Evolutionary conservation across 1,140 invertebrate species (phyloP), one percentile per base, ranked within the genome.

Genomic region (Ceratina calcarata): DNA sequence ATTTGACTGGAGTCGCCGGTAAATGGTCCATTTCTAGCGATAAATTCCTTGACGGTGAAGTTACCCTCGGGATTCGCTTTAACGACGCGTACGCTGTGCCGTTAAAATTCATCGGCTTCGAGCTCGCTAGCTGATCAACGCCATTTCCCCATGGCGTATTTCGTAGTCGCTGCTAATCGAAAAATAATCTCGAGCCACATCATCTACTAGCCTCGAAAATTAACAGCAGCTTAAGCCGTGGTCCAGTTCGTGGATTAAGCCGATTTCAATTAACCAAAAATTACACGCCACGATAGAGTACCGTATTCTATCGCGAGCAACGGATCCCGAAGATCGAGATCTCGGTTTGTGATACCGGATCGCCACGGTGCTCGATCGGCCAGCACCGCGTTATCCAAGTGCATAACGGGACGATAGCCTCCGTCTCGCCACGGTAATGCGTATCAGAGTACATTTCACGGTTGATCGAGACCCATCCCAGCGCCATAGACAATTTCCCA

Each of bases 401-500:
- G 68, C 22, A 72, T 72, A 72, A 71, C 69, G 27, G 51, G 49
- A 78, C 76, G 76, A 78, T 72, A 72, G 76, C 77, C 8, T 2
- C 37, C 37, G 37, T 45, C n/a, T 51, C 57, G 70, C 57, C 62
- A 77, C 61, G 79, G 81, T 89, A 89, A 89, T 89, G 84, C 88
- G 89, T 86, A 90, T 90, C 82, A 83, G 89, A 91, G 87, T 91
- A 89, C 87, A 90, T 90, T 91, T 90, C 90, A 90, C 86, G 90
- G 83, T 87, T 87, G 89, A 90, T 90, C 89, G 90, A 89, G 83
- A 67, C 83, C 67, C 61, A 53, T 62, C 71, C 70, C 80, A 73
- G 45, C 79, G 80, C 85, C 81, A 87, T 89, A 89, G 89, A 90
- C 89, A 86, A 89, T 90, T 90, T 90, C 89, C 89, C 89, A 90